phyloP scores from a whole-genome alignment of 2,797 vertebrate species.

The Bryconaethiops microstoma region DNA sequence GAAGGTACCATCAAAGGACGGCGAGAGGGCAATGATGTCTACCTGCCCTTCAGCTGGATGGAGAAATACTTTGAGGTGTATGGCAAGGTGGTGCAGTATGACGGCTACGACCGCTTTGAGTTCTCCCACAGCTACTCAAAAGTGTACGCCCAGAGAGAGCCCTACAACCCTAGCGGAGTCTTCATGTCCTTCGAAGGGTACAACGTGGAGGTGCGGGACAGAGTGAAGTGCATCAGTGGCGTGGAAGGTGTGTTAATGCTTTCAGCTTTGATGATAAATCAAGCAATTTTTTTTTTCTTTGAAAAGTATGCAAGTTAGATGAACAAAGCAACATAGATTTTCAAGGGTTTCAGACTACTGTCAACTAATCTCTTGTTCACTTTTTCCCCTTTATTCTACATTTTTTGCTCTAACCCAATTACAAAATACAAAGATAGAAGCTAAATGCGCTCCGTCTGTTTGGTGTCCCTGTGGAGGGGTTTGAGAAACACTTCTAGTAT shows the following conservation, averaged over 20 bases:
- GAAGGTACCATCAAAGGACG: constrained; percentile 89
- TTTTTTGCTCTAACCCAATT: too few relatives aligned
- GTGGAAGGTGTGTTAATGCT: constrained; percentile 84
- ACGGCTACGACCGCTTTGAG: constrained; percentile 93
- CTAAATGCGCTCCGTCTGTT: too few relatives aligned
- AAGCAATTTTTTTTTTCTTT: too few relatives aligned
- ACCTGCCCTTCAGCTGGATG: constrained; percentile 94
- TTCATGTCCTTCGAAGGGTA: constrained; percentile 99
- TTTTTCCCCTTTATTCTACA: too few relatives aligned
- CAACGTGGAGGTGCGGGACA: constrained; percentile 95
- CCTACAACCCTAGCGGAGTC: constrained; percentile 92
- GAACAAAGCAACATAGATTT: too few relatives aligned
- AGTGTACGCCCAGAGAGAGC: constrained; percentile 91
- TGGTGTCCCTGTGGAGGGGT: neutral
- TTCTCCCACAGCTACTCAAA: constrained; percentile 99
- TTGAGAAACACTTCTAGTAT: neutral
- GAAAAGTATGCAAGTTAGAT: too few relatives aligned
- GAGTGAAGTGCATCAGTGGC: constrained; percentile 97
- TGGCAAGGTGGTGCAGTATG: constrained; percentile 89
- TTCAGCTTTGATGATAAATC: neutral
- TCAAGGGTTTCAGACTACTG: too few relatives aligned
- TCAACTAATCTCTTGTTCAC: too few relatives aligned
- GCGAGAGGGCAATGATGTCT: constrained; percentile 87
- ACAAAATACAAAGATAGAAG: too few relatives aligned
- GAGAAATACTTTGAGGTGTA: constrained; percentile 98